Evolutionary conservation across 1,140 invertebrate species (phyloP).

Genomic region (Penaeus indicus): DNA sequence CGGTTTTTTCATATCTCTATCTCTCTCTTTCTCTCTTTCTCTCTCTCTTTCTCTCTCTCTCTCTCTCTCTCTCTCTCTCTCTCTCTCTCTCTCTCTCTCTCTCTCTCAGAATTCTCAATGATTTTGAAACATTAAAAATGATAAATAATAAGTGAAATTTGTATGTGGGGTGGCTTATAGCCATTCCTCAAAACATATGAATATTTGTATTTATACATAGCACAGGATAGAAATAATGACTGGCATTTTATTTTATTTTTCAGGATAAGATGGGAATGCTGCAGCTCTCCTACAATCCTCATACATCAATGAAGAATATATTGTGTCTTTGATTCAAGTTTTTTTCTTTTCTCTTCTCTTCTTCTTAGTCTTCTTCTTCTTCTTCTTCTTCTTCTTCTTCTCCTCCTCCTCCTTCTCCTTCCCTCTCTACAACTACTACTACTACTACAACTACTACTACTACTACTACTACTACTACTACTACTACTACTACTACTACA

Average conservation of each 20-base stretch:
- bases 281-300: too few species aligned
- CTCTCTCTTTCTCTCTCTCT: constrained; percentile 18
- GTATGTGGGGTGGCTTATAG: too few species aligned
- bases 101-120: background rate
- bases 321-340: background rate
- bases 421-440: background rate
- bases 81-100: too few species aligned
- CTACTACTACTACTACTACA: background rate
- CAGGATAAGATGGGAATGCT: too few species aligned
- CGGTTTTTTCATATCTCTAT: background rate
- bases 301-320: background rate
- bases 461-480: too few species aligned
- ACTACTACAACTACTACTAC: too few species aligned
- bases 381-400: constrained; percentile 29
- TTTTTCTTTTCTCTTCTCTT: background rate
- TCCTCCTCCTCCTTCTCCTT: constrained; percentile 22
- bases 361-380: constrained; percentile 8
- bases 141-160: too few species aligned
- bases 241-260: too few species aligned
- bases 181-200: too few species aligned
- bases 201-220: too few species aligned
- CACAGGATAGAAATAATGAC: too few species aligned
- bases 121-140: background rate
- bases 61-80: constrained; percentile 7
- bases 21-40: constrained; percentile 5